Evolutionary conservation across 2,888 invertebrate genomes (phyloP), one percentile per base, ranked within the genome.

Genomic region (Resseliella maxima): DNA sequence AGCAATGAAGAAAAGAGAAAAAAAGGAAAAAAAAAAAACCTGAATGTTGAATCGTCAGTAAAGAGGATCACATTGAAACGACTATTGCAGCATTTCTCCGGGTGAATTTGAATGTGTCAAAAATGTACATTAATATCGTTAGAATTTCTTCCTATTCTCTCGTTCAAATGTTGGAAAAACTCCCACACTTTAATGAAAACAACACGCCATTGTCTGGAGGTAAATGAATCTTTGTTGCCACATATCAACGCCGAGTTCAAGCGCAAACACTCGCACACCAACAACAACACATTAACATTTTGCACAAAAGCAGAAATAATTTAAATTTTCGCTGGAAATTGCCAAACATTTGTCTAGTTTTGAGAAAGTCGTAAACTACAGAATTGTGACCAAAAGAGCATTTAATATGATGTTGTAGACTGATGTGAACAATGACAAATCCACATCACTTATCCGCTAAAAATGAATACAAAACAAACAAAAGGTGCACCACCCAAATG

Each of bases 361-460:
- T 18, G 46, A 31, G 15, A 72, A 31, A 59, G 59, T 72, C 72
- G 72, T 31, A 59, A 59, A 72, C 31, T 72, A n/a, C 12, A 27
- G 31, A 72, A 18, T 31, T 72, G 72, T 72, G 72, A 72, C 72
- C 72, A 72, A 72, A 59, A 72, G n/a, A 50, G 72, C 72, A 72
- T 31, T 35, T 35, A 72, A 72, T 72, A 72, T 27, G 31, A 72
- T 31, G 72, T 31, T 27, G 27, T 72, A 12, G 72, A 35, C 15
- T 72, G 18, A 72, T 18, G 35, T 72, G 72, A 72, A 72, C 72
- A 72, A 72, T 72, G 72, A 72, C 72, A 72, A 72, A 72, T 72
- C 72, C 35, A 15, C 72, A 72, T 72, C 72, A 72, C 72, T 72
- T 72, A 72, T 35, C 72, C 72, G 35, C 72, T 31, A 27, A 35